These are phyloP conservation scores for Rhopalosiphum padi DNA, from an alignment of 1,140 invertebrate genomes.

Conservation along the genomic window DNA sequence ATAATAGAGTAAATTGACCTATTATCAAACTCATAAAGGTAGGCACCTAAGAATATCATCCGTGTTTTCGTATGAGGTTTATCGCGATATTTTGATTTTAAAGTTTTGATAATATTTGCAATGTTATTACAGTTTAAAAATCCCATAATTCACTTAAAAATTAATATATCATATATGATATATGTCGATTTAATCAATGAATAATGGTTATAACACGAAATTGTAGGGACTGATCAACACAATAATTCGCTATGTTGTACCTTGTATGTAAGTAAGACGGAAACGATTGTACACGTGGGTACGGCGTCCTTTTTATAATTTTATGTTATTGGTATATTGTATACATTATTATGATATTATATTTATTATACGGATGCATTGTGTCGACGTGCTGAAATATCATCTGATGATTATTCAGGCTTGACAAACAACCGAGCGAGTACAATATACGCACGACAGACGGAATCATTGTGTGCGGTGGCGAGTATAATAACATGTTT, in stretches of 20 bases:
- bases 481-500: slow-evolving; percentile 16
- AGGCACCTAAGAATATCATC: no score
- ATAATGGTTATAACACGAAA: not conserved
- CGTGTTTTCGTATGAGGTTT: not conserved
- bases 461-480: not conserved
- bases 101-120: not conserved
- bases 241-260: not conserved
- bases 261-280: not conserved
- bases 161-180: not conserved
- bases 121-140: not conserved
- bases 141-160: not conserved
- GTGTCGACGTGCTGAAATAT: not conserved
- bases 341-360: not conserved
- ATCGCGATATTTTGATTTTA: not conserved
- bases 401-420: slow-evolving; percentile 1
- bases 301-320: not conserved
- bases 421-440: not conserved
- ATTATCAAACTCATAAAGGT: no score
- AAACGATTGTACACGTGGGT: not conserved
- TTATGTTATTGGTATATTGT: not conserved
- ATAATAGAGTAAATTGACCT: no score
- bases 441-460: not conserved
- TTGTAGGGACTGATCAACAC: not conserved
- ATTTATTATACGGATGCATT: not conserved
- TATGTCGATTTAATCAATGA: not conserved